Evolutionary conservation across 1,140 invertebrate species (phyloP).

Genomic region (Pseudomyrmex flavicornis): DNA sequence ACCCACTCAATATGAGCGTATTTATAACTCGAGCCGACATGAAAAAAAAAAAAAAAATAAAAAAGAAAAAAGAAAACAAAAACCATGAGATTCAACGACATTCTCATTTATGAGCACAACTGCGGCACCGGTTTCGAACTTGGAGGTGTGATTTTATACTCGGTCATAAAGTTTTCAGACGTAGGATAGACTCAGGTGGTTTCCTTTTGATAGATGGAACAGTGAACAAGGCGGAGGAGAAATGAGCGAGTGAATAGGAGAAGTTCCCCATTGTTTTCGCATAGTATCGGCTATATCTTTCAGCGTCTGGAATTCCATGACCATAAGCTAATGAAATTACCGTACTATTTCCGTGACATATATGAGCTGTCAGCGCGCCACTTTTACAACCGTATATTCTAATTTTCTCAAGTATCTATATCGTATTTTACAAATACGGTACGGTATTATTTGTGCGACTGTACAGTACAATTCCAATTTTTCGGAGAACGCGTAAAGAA

Average conservation of each 20-base stretch:
- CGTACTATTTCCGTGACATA: slow-evolving; percentile 40
- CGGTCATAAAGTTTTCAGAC: slow-evolving; percentile 37
- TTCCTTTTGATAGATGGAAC: slow-evolving; percentile 45
- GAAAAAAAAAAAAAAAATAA: background rate
- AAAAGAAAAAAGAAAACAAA: background rate
- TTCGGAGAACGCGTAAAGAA: no score
- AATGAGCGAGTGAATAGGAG: background rate
- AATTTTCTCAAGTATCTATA: slow-evolving; percentile 28
- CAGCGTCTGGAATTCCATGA: slow-evolving; percentile 50
- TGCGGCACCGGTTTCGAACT: background rate
- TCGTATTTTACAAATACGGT: no score
- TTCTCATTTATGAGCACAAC: background rate
- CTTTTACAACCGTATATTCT: slow-evolving; percentile 9
- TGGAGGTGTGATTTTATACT: slow-evolving; percentile 27
- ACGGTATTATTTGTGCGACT: no score
- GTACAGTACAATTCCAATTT: no score
- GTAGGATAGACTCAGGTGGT: slow-evolving; percentile 43
- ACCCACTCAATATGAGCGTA: background rate
- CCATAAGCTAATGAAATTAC: slow-evolving; percentile 63
- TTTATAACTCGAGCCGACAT: background rate
- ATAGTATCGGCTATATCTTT: slow-evolving; percentile 27
- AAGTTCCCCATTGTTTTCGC: slow-evolving; percentile 55
- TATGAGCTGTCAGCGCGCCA: slow-evolving; percentile 13
- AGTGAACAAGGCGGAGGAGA: background rate
- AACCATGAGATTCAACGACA: background rate